Evolutionary conservation across 2,113 vertebrate species (phyloP).

Genomic region (human (Homo sapiens)): GRCh38 chr6:35639001-35639500

Average conservation of each 20-base stretch:
- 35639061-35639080: neutral
- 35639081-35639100: neutral
- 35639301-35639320: neutral
- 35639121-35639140: neutral
- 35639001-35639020: neutral
- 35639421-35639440: neutral
- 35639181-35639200: neutral
- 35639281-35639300: neutral
- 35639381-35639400: neutral
- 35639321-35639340: slow-evolving; percentile 20
- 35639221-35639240: neutral
- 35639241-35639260: neutral
- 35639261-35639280: neutral
- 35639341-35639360: neutral
- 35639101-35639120: neutral
- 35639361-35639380: slow-evolving; percentile 14
- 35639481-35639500: neutral
- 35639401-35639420: neutral
- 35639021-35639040: neutral
- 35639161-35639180: neutral
- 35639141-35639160: neutral
- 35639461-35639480: neutral
- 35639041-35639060: neutral
- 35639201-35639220: neutral
- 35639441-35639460: neutral